Conservation (phyloP, 2,797 vertebrate genomes). For the Phyllotis vaccarum region DNA sequence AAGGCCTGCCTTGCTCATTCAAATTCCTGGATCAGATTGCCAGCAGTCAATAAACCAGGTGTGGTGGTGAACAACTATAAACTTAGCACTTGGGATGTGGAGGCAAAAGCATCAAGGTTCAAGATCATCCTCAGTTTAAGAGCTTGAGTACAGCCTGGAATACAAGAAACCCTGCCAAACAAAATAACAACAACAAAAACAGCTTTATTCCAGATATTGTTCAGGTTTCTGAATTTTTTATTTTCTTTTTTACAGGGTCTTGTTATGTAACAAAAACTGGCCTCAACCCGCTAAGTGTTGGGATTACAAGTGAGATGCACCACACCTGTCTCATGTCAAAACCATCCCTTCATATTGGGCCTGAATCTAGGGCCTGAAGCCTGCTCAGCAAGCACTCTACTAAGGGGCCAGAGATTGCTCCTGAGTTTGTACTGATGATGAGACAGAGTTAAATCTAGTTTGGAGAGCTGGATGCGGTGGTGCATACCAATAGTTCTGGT, state of each 20-base stretch:
- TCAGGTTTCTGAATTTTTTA: conserved; percentile 13
- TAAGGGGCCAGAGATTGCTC: not conserved
- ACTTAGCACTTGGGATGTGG: not conserved
- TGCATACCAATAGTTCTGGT: not conserved
- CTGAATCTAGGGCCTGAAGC: not conserved
- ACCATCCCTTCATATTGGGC: not conserved
- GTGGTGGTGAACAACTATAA: not conserved
- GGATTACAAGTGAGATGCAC: not conserved
- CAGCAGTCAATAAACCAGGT: not conserved
- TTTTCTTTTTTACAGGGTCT: not conserved
- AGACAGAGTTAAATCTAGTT: not conserved
- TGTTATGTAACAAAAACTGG: not conserved
- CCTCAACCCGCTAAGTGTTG: not conserved
- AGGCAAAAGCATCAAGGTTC: not conserved
- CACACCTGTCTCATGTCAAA: not conserved
- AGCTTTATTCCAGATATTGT: conserved; percentile 49
- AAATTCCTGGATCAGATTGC: not conserved
- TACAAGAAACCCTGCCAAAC: not conserved
- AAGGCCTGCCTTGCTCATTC: not conserved
- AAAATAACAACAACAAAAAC: not conserved
- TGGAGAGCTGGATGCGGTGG: not conserved
- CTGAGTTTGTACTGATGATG: conserved; percentile 25
- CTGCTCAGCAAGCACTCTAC: not conserved
- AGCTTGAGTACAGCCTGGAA: not conserved
- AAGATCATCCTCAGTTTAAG: not conserved